Evolutionary conservation across 2,888 invertebrate species (phyloP).

Genomic region (Stenolophus ochropezus): DNA sequence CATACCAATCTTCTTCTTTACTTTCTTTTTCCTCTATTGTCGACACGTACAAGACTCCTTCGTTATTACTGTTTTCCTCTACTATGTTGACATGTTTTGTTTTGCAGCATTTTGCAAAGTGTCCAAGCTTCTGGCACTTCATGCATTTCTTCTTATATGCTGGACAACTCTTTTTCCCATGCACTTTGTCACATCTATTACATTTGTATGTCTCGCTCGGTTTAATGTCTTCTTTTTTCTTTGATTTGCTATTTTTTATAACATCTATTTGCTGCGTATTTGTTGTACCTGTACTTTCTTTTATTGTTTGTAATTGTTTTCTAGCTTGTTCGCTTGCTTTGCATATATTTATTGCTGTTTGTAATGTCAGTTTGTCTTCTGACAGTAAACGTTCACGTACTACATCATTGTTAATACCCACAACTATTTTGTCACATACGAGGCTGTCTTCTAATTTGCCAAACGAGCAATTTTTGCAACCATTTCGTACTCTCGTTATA

Average conservation of each 20-base stretch:
- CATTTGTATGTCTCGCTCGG: neutral
- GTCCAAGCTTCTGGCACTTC: slow-evolving; percentile 5
- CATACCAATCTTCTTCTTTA: neutral
- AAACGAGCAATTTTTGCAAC: slow-evolving; percentile 17
- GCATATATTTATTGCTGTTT: neutral
- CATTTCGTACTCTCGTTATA: neutral
- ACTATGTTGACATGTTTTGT: neutral
- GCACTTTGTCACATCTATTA: neutral
- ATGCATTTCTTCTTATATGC: neutral
- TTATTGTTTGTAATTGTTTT: neutral
- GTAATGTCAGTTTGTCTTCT: neutral
- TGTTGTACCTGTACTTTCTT: neutral
- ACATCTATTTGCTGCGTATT: neutral
- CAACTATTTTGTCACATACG: neutral
- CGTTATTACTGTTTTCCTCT: neutral
- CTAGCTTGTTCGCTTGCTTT: neutral
- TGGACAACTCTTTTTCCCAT: neutral
- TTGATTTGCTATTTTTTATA: neutral
- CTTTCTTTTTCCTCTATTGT: neutral
- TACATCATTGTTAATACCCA: neutral
- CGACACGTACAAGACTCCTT: neutral
- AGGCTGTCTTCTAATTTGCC: neutral
- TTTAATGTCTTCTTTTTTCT: neutral
- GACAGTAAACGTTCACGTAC: neutral
- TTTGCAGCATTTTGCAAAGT: slow-evolving; percentile 1